Conservation (phyloP, 2,113 vertebrate genomes). For the Macrotis lagotis region DNA sequence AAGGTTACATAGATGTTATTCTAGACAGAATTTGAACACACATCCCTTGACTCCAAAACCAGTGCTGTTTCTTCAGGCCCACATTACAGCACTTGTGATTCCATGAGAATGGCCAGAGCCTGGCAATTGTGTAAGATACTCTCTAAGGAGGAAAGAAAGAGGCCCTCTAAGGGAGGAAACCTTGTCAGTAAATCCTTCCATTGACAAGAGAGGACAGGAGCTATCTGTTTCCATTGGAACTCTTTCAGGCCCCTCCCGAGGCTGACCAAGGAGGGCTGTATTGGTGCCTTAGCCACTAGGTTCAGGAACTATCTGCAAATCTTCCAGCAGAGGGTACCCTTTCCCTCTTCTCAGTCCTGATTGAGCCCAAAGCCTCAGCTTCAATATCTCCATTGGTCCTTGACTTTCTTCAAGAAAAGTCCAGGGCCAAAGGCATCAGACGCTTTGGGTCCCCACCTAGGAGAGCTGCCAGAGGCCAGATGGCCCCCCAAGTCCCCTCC, state of each 20-base stretch:
- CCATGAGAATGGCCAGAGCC: background rate
- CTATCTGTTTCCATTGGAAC: background rate
- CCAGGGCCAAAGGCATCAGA: no score
- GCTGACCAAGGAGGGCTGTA: background rate
- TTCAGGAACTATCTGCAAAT: background rate
- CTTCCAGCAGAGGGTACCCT: slow-evolving; percentile 36
- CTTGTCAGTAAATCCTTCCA: background rate
- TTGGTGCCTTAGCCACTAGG: background rate
- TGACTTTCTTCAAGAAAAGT: background rate
- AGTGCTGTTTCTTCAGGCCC: background rate
- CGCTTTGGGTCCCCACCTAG: no score
- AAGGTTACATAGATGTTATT: background rate
- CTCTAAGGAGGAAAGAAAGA: no score
- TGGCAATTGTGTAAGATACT: background rate
- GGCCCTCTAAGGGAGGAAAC: background rate
- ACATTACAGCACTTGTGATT: no score
- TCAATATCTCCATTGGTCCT: background rate
- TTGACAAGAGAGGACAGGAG: background rate
- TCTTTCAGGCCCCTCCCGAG: background rate
- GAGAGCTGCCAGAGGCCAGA: background rate
- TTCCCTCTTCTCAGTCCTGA: slow-evolving; percentile 8
- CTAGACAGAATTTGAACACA: background rate
- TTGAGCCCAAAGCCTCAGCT: background rate
- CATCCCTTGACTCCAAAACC: background rate
- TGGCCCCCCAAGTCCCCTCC: background rate